Evolutionary conservation across 2,888 invertebrate species (phyloP), one percentile per base, ranked within the genome.

Genomic region (Notodonta dromedarius): DNA sequence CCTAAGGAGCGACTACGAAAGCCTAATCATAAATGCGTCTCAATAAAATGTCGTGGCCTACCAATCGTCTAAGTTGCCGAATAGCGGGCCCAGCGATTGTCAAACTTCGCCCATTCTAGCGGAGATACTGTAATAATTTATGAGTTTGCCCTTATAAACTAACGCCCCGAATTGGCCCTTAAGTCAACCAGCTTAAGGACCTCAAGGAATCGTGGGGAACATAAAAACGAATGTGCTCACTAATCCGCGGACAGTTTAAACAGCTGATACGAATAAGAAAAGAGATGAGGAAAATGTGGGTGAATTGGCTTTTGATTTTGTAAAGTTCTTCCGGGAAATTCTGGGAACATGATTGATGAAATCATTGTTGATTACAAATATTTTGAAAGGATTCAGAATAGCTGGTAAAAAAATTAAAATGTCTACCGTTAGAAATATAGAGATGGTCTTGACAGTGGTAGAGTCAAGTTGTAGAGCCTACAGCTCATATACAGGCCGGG

Each of bases 101-200:
- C 67, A 62, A 74, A 74, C 42, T 74, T 74, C 5, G 6, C 7
- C 56, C 64, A 58, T 74, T 60, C 67, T 60, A 60, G 61, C 68
- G 4, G 51, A 67, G 73, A 73, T 73, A 73, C 50, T 48, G 12
- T 46, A 57, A 53, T 66, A 67, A 74, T 73, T 75, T 75, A 72
- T 75, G 57, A 40, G 35, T 51, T 16, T 12, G 46, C 46, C 55
- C 58, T 39, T 46, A 46, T 50, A 54, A 44, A 32, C 35, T 51
- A 32, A 46, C 24, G 9, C n/a, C 42, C 44, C 32, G 39, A 12
- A 40, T 24, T 58, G 67, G 67, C 59, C 61, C 68, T 71, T 63
- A 52, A 52, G 32, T 52, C 32, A 52, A 52, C 24, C 32, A 32
- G 24, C 52, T 32, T 52, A 52, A 52, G 52, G 35, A 52, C 32